phyloP scores from a whole-genome alignment of 2,113 vertebrate species.

The Nothocercus nigrocapillus region DNA sequence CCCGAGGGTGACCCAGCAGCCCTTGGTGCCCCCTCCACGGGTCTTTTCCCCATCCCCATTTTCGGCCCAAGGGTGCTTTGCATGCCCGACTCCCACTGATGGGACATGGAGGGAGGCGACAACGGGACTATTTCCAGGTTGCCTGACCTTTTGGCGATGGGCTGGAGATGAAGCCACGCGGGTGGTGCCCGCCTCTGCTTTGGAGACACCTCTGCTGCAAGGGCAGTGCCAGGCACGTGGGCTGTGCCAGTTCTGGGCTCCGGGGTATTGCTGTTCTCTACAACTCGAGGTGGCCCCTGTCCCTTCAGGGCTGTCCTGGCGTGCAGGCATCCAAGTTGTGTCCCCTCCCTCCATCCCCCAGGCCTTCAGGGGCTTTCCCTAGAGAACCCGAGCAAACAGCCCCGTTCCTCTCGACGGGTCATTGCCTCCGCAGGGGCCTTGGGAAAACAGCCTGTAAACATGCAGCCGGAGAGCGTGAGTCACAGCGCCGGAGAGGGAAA shows the following conservation, averaged over 20 bases:
- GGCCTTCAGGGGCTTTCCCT: conserved; percentile 6
- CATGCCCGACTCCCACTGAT: rapidly evolving
- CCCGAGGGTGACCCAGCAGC: not conserved
- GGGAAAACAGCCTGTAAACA: conserved; percentile 58
- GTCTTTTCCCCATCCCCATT: not conserved
- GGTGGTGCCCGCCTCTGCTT: not conserved
- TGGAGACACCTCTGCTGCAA: not conserved
- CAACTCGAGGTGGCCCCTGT: not conserved
- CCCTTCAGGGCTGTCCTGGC: not conserved
- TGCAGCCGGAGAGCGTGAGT: conserved; percentile 54
- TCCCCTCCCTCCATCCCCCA: not conserved
- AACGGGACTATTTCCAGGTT: not conserved
- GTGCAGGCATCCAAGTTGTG: rapidly evolving
- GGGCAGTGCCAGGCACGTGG: not conserved
- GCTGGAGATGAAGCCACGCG: not conserved
- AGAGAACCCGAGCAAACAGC: not conserved
- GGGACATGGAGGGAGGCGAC: not conserved
- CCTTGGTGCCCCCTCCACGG: not conserved
- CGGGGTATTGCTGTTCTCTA: not conserved
- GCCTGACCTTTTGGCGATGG: conserved; percentile 1
- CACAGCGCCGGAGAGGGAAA: conserved; percentile 41
- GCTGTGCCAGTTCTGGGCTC: not conserved
- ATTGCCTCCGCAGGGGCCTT: not conserved
- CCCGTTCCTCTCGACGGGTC: not conserved
- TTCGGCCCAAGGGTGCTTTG: not conserved